Percentiles rank a stretch among this genome's conserved stretches.
phyloP scores from a whole-genome alignment of 2,113 vertebrate genomes.

The Silurus glanis region DNA sequence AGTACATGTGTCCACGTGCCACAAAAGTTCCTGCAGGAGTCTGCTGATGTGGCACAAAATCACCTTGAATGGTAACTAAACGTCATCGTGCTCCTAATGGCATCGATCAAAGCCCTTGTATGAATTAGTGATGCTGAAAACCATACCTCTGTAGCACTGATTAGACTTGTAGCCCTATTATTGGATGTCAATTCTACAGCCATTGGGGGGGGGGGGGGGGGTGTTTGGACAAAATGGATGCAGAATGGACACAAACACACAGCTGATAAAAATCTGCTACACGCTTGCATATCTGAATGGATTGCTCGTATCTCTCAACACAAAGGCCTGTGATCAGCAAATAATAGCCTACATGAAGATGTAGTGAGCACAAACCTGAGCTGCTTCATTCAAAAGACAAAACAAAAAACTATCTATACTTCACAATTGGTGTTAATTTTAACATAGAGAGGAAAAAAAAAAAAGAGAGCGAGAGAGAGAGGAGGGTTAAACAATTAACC shows the following conservation, averaged over 20 bases:
- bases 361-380: constrained; percentile 11
- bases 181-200: constrained; percentile 28
- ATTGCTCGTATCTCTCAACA: constrained; percentile 56
- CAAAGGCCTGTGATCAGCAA: constrained; percentile 53
- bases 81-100: neutral
- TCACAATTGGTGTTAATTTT: neutral
- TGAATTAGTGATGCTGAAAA: neutral
- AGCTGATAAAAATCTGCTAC: constrained; percentile 50
- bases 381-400: neutral
- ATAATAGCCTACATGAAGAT: constrained; percentile 3
- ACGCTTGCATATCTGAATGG: constrained; percentile 54
- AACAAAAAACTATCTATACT: neutral
- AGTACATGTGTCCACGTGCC: neutral
- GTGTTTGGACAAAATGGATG: neutral
- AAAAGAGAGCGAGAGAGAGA: neutral
- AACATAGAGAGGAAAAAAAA: neutral
- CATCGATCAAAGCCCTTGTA: constrained; percentile 2
- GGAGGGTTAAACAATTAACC: neutral
- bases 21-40: constrained; percentile 17
- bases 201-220: constrained; percentile 18
- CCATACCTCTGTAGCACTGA: neutral
- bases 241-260: constrained; percentile 13
- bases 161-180: constrained; percentile 40
- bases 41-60: constrained; percentile 19
- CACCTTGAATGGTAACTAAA: constrained; percentile 25